Percentiles rank a stretch among this genome's conserved stretches.
These are phyloP conservation scores for Odontocolon sp. DNA, from an alignment of 2,888 invertebrate species.

Conservation along the genomic window DNA sequence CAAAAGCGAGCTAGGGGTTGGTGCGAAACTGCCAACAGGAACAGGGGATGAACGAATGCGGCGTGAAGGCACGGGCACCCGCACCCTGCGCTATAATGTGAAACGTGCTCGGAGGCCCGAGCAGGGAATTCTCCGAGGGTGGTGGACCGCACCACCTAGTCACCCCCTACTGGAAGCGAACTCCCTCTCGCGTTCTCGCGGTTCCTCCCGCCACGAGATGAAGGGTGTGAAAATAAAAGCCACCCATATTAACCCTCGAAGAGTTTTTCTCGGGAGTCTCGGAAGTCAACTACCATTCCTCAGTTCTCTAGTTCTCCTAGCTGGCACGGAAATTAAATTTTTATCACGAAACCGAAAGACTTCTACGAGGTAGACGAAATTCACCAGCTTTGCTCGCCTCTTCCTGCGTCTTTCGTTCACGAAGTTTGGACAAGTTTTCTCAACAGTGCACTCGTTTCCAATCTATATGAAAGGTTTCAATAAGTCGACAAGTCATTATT, in stretches of 20 bases:
- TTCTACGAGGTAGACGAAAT: slow-evolving; percentile 55
- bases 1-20: slow-evolving; percentile 54
- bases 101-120: slow-evolving; percentile 74
- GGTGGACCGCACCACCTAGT: slow-evolving; percentile 63
- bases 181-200: slow-evolving; percentile 28
- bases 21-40: slow-evolving; percentile 61
- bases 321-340: slow-evolving; percentile 63
- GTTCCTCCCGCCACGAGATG: slow-evolving; percentile 30
- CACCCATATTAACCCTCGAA: slow-evolving; percentile 56
- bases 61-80: slow-evolving; percentile 52
- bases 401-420: slow-evolving; percentile 32
- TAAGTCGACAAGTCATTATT: slow-evolving; percentile 55
- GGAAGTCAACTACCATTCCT: slow-evolving; percentile 41
- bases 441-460: slow-evolving; percentile 21
- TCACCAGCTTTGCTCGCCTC: slow-evolving; percentile 23
- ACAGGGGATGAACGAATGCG: slow-evolving; percentile 53
- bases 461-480: slow-evolving; percentile 26
- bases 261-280: slow-evolving; percentile 43
- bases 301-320: slow-evolving; percentile 49
- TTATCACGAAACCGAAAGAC: slow-evolving; percentile 55
- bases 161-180: slow-evolving; percentile 16
- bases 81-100: slow-evolving; percentile 72
- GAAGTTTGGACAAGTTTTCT: slow-evolving; percentile 52
- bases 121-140: slow-evolving; percentile 68
- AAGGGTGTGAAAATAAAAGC: slow-evolving; percentile 61